Evolutionary conservation across 1,140 invertebrate species (phyloP), one percentile per base, ranked within the genome.

Genomic region (Oppia nitens): DNA sequence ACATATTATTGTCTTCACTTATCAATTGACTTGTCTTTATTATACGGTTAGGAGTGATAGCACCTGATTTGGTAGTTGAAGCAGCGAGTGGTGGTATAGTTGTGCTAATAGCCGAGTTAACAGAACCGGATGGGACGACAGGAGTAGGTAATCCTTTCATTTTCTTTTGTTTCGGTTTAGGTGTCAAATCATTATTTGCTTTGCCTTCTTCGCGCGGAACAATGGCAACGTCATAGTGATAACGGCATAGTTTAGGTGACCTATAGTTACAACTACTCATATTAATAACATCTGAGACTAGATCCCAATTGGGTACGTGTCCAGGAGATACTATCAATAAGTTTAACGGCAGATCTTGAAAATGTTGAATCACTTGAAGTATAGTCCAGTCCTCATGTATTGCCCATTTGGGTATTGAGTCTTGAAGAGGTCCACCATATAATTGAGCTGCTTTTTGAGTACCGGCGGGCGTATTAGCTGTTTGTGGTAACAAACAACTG

Each of bases 291-390:
- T 96, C 91, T n/a, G 88, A 80, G 0, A 89, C 84, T 61, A 95
- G 76, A 69, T 96, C 92, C 91, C 91, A 96, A 73, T 96, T 96
- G 2, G 87, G 83, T 6, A 82, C 85, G 64, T 90, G 88, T 0
- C 83, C 87, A 0, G 87, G 84, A 14, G 81, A 83, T 0, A 85
- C 67, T 0, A 86, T 77, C 57, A 83, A 76, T 20, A 91, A 73
- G 72, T 84, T 89, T 24, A 88, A 67, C 0, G 85, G 84, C 48
- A 92, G 68, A 29, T 87, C 83, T 73, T 91, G 84, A 56, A 88
- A 77, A 40, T 80, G 78, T 65, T 87, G 83, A 4, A 96, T 78
- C 0, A 87, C 82, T 70, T 79, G 76, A 23, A 93, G 70, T 9
- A 94, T 73, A 17, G 83, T 78, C 77, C 84, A 87, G 69, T 96